Base-by-base conservation (phyloP, 2,888 invertebrate genomes). In the Ectobius pallidus region DNA sequence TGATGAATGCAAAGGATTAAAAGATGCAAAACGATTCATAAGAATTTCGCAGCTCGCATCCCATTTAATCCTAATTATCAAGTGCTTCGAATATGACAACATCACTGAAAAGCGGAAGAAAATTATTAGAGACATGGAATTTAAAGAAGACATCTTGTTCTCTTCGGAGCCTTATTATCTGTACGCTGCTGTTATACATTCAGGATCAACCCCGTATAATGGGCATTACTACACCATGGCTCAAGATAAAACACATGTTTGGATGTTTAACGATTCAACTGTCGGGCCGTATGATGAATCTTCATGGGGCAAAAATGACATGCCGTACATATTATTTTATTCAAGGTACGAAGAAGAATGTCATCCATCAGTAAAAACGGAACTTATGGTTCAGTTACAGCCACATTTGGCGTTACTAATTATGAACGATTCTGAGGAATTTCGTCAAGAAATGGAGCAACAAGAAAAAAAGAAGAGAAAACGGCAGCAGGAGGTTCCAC, bases 211-310 rank as follows among this genome's bases (percentile, higher is more conserved):
- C 68, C 90, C 94, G 76, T 93, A 95, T 80, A 92, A 92, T 0
- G 96, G 95, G 0, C 96, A 96, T 81, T 96, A 96, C 81, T 94
- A 93, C 81, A 94, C 94, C 0, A 90, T 93, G 73, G 94, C 92
- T 0, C 87, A 89, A 44, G 92, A 92, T 79, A 83, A 82, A 20
- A 85, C 85, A 71, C 84, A 87, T 42, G 84, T 84, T 70, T 95
- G 95, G 95, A 92, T 91, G 79, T 94, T 93, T 80, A 94, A 95
- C 80, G 95, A 95, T 78, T 90, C 89, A 74, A 84, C 86, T n/a
- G 93, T 95, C 2, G 46, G 16, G 3, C 16, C 46, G n/a, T 74
- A 75, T 39, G 30, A 86, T 87, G 84, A 92, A 61, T 88, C 89
- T 77, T 84, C 84, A 30, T 84, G 92, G 7, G 87, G 87, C 76